Evolutionary conservation across 2,888 invertebrate species (phyloP).

Genomic region (Rhorus exstirpatorius): DNA sequence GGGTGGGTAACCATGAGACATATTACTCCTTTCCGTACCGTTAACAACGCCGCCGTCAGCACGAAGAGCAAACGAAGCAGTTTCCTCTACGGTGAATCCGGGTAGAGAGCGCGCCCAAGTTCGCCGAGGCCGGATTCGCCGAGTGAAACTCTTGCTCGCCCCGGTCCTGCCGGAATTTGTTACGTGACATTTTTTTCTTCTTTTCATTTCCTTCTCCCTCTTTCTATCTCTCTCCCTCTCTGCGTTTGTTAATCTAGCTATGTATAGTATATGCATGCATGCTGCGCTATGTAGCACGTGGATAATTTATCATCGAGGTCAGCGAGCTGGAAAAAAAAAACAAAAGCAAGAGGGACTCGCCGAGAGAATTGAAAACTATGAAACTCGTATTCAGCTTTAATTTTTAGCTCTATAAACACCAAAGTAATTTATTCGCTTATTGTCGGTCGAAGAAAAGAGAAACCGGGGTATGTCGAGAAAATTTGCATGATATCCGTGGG

Average conservation of each 20-base stretch:
- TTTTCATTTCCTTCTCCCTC: not conserved
- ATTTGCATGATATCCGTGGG: slow-evolving; percentile 1
- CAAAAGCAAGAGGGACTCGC: slow-evolving; percentile 10
- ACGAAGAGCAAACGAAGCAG: slow-evolving; percentile 71
- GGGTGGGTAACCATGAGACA: slow-evolving; percentile 62
- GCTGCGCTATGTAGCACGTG: slow-evolving; percentile 22
- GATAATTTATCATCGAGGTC: slow-evolving; percentile 64
- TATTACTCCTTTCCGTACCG: slow-evolving; percentile 71
- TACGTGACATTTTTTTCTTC: slow-evolving; percentile 56
- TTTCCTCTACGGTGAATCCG: slow-evolving; percentile 64
- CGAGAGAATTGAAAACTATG: slow-evolving; percentile 39
- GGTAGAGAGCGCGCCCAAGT: slow-evolving; percentile 57
- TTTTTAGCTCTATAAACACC: slow-evolving; percentile 2
- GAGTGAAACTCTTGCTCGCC: slow-evolving; percentile 60
- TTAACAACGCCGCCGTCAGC: slow-evolving; percentile 70
- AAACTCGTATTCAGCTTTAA: slow-evolving; percentile 42
- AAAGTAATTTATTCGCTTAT: slow-evolving; percentile 37
- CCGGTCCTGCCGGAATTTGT: slow-evolving; percentile 61
- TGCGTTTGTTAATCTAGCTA: slow-evolving; percentile 8
- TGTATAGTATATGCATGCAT: slow-evolving; percentile 19
- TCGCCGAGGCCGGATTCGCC: slow-evolving; percentile 59
- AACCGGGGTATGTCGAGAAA: not conserved
- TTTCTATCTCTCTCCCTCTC: slow-evolving; percentile 22
- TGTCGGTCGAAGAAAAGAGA: slow-evolving; percentile 12
- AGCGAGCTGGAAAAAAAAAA: slow-evolving; percentile 40